Percentiles rank a stretch among this genome's conserved stretches.
phyloP scores from a whole-genome alignment of 2,797 vertebrate genomes.

The Sebastes kiyomatsui region DNA sequence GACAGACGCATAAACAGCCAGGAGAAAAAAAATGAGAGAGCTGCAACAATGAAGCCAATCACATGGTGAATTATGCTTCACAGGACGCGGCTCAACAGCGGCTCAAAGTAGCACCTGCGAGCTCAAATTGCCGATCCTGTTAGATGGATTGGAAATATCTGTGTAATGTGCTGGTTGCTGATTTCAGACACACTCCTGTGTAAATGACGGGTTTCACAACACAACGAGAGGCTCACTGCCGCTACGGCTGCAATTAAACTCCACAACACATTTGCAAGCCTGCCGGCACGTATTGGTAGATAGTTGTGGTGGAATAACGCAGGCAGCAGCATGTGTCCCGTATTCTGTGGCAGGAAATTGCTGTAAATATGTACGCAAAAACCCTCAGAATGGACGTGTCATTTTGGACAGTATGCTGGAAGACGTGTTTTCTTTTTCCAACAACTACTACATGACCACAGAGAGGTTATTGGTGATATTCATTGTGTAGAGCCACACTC shows the following conservation, averaged over 20 bases:
- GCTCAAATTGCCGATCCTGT: slow-evolving; percentile 34
- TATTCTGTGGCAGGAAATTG: background rate
- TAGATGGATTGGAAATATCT: slow-evolving; percentile 40
- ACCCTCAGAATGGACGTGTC: background rate
- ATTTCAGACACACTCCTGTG: slow-evolving; percentile 25
- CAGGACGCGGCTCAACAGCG: slow-evolving; percentile 4
- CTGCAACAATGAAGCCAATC: slow-evolving; percentile 66
- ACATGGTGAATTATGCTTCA: slow-evolving; percentile 62
- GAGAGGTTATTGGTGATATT: background rate
- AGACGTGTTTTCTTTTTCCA: background rate
- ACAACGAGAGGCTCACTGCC: slow-evolving; percentile 6
- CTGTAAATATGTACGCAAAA: background rate
- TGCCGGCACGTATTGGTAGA: background rate
- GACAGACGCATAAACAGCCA: slow-evolving; percentile 48
- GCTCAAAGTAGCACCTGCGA: slow-evolving; percentile 59
- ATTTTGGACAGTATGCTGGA: background rate
- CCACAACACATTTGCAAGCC: background rate
- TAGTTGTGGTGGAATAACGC: background rate
- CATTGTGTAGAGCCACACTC: background rate
- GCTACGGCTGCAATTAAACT: slow-evolving; percentile 34
- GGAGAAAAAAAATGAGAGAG: slow-evolving; percentile 31
- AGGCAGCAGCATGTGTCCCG: background rate
- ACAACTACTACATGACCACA: background rate
- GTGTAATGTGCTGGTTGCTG: slow-evolving; percentile 52
- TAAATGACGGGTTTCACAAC: slow-evolving; percentile 58